phyloP scores from a whole-genome alignment of 2,113 vertebrate genomes.

The Otus sunia region DNA sequence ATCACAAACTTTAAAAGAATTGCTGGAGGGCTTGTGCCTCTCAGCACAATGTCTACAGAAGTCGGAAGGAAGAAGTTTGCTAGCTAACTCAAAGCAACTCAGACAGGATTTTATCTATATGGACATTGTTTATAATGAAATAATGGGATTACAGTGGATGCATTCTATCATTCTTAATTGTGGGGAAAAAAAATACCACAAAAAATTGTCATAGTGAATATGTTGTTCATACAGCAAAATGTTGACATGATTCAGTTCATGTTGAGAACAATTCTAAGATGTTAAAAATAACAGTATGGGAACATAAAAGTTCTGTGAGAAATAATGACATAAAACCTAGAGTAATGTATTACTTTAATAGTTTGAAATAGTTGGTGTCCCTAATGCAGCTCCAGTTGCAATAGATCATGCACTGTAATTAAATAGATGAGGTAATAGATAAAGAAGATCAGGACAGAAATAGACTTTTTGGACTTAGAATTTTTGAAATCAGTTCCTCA shows the following conservation, averaged over 20 bases:
- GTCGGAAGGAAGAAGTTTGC: not conserved
- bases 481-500: slow-evolving; percentile 26
- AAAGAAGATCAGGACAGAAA: slow-evolving; percentile 5
- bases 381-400: not conserved
- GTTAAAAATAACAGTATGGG: slow-evolving; percentile 10
- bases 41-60: not conserved
- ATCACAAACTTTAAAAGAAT: not conserved
- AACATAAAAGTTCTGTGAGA: not conserved
- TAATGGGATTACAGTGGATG: not conserved
- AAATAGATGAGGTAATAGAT: not conserved
- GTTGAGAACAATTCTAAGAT: not conserved
- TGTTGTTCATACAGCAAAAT: not conserved
- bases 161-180: not conserved
- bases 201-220: not conserved
- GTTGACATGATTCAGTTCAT: not conserved
- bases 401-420: slow-evolving; percentile 25
- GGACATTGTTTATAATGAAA: not conserved
- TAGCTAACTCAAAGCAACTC: not conserved
- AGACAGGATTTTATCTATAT: not conserved
- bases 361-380: not conserved
- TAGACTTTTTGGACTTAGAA: slow-evolving; percentile 7
- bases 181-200: not conserved
- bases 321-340: not conserved
- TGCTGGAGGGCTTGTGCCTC: not conserved
- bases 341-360: not conserved